phyloP scores from a whole-genome alignment of 2,797 vertebrate genomes.

The Channa striata region DNA sequence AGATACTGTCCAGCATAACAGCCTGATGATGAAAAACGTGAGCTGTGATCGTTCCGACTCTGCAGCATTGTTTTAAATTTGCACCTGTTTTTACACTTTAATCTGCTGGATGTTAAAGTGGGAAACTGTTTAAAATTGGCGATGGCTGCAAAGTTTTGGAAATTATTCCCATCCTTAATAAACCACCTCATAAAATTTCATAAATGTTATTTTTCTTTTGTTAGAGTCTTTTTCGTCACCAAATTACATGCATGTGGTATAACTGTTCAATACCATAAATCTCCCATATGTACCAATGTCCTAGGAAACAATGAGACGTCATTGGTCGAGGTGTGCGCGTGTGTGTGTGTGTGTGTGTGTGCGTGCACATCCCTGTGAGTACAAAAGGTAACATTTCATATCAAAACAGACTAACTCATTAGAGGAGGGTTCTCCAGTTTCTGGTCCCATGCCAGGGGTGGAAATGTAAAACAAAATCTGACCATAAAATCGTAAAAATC shows the following conservation, averaged over 20 bases:
- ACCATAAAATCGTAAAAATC: slow-evolving; percentile 32
- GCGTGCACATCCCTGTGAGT: slow-evolving; percentile 1
- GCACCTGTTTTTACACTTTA: not conserved
- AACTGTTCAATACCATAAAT: not conserved
- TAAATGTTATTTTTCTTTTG: no score
- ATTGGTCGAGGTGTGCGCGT: not conserved
- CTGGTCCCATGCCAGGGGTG: slow-evolving; percentile 17
- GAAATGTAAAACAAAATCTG: slow-evolving; percentile 38
- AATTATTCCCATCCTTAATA: not conserved
- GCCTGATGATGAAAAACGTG: not conserved
- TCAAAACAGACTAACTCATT: slow-evolving; percentile 14
- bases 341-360: not conserved
- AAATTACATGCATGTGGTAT: no score
- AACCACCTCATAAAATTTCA: not conserved
- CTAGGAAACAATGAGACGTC: not conserved
- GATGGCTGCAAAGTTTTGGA: not conserved
- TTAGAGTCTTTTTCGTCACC: no score
- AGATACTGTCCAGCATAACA: not conserved
- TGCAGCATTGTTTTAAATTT: not conserved
- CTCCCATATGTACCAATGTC: slow-evolving; percentile 17
- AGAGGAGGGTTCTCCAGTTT: slow-evolving; percentile 5
- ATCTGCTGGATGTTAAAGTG: not conserved
- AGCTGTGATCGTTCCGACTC: not conserved
- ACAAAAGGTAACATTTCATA: slow-evolving; percentile 16
- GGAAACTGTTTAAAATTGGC: not conserved